A percentile compares a stretch with the other conserved stretches of the same genome.
Conservation (phyloP, 2,113 vertebrate species). For the Helogale parvula region DNA sequence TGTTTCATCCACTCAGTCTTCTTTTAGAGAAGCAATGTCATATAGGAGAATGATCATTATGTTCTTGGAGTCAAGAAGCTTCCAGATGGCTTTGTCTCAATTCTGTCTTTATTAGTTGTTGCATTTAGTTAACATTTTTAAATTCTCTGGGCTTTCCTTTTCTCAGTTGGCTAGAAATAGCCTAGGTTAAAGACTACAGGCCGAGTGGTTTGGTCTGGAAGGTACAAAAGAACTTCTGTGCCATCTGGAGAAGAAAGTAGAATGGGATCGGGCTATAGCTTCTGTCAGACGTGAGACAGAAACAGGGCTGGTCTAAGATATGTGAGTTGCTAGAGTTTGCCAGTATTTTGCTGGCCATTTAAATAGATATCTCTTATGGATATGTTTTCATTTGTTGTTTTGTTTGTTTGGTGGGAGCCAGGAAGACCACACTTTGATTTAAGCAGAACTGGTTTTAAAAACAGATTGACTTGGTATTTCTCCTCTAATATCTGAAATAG, state of each 20-base stretch:
- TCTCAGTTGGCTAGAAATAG: neutral
- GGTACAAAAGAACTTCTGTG: neutral
- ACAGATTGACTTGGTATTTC: neutral
- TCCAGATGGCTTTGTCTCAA: neutral
- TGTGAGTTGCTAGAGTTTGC: neutral
- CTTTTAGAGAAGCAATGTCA: neutral
- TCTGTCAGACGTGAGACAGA: fast-evolving
- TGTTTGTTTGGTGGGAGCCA: neutral
- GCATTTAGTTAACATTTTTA: neutral
- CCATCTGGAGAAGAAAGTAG: neutral
- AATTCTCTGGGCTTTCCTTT: neutral
- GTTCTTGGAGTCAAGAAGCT: neutral
- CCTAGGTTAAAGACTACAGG: neutral
- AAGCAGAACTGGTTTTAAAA: neutral
- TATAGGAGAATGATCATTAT: neutral
- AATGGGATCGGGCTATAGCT: neutral
- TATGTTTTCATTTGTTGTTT: neutral
- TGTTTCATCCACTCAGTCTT: neutral
- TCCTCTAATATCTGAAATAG: neutral
- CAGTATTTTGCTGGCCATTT: neutral
- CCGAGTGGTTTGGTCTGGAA: neutral
- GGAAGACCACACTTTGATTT: neutral
- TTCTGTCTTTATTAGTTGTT: neutral
- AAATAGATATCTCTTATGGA: neutral
- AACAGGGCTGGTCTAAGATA: neutral